Conservation (phyloP, 2,113 vertebrate genomes). For the Otolemur garnettii region DNA sequence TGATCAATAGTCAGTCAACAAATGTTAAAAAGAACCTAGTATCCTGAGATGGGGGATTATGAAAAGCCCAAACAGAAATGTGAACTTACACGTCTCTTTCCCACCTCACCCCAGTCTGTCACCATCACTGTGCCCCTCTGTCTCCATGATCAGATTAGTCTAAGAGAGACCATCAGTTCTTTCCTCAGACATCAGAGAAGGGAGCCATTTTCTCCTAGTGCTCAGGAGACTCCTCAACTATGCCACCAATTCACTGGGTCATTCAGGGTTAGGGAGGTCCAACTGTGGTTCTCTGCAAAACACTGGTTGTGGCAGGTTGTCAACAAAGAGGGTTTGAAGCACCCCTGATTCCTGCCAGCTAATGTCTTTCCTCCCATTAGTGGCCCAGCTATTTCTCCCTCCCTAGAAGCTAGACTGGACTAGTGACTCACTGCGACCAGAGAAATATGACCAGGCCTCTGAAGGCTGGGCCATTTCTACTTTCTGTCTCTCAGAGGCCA, state of each 20-base stretch:
- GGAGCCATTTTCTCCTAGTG: background rate
- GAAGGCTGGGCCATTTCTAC: background rate
- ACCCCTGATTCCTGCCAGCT: background rate
- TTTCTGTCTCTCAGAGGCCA: background rate
- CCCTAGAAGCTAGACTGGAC: background rate
- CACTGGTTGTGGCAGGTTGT: accelerated
- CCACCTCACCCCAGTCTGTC: background rate
- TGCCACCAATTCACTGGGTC: no score
- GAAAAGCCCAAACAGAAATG: background rate
- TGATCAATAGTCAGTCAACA: background rate
- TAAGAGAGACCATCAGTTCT: background rate
- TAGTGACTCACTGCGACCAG: background rate
- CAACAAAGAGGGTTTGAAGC: background rate
- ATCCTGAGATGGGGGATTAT: background rate
- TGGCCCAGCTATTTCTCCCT: background rate
- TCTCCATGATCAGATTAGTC: background rate
- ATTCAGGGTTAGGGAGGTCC: accelerated
- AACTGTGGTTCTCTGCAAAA: background rate
- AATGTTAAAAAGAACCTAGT: background rate
- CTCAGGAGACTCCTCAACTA: background rate
- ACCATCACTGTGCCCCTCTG: background rate
- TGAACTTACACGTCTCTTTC: background rate
- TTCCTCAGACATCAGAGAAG: constrained; percentile 2
- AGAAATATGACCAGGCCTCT: background rate
- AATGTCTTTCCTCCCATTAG: background rate